A percentile compares a stretch with the other conserved stretches of the same genome.
Evolutionary conservation across 53 echinoderm and acorn worm genomes (phyloP).

Genomic region (Henricia sp.): DNA sequence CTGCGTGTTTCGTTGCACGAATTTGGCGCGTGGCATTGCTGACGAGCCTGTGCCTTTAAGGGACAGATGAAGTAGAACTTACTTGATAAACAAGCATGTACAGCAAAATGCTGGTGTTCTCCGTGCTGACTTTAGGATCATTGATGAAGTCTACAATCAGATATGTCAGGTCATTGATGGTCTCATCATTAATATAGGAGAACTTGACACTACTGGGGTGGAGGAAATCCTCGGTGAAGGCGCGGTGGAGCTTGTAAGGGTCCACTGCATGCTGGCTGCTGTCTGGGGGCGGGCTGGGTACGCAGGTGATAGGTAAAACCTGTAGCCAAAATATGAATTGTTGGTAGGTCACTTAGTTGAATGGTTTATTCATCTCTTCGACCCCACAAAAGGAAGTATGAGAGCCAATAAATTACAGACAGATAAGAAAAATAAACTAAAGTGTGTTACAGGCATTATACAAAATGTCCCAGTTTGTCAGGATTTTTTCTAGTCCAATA

Average conservation of each 20-base stretch:
- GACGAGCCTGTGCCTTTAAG: not conserved
- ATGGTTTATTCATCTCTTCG: no score
- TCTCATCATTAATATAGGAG: conserved; percentile 94
- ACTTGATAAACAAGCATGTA: conserved; percentile 85
- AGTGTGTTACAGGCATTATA: no score
- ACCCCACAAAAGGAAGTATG: no score
- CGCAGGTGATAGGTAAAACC: conserved; percentile 47
- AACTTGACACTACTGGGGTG: conserved; percentile 93
- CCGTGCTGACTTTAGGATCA: conserved; percentile 52
- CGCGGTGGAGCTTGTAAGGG: conserved; percentile 62
- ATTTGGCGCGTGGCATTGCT: no score
- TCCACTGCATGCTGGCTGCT: conserved; percentile 72
- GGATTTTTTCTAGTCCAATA: no score
- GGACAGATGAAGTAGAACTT: not conserved
- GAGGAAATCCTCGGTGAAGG: conserved; percentile 77
- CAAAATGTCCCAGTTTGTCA: no score
- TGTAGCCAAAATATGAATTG: not conserved
- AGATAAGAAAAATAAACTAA: no score
- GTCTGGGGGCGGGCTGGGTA: conserved; percentile 38
- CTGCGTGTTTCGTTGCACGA: no score
- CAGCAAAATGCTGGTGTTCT: conserved; percentile 75
- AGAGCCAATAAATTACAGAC: no score
- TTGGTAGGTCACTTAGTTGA: not conserved
- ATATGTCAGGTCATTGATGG: conserved; percentile 86
- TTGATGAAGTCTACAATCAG: conserved; percentile 76